A percentile compares a stretch with the other conserved stretches of the same genome.
Evolutionary conservation across 2,888 invertebrate species (phyloP).

Genomic region (Acanthosoma haemorrhoidale): DNA sequence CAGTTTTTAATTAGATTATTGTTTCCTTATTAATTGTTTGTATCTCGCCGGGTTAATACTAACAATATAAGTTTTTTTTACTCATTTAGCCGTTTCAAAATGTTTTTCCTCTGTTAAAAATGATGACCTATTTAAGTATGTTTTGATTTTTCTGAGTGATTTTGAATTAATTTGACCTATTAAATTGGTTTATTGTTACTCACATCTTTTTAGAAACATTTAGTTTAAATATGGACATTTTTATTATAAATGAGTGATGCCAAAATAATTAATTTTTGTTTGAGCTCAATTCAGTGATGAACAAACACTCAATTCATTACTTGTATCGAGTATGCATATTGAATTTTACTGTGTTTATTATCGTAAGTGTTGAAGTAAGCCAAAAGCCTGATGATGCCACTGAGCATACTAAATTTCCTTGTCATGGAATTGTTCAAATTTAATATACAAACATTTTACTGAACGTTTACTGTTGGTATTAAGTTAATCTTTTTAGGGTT

Average conservation of each 20-base stretch:
- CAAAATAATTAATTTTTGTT: not conserved
- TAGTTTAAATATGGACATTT: not conserved
- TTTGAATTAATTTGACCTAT: not conserved
- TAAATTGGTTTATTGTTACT: not conserved
- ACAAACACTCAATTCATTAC: too few species aligned
- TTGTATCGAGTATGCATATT: too few species aligned
- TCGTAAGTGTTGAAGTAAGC: too few species aligned
- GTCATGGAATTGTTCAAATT: too few species aligned
- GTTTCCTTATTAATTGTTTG: not conserved
- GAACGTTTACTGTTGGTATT: too few species aligned
- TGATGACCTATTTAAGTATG: slow-evolving; percentile 25
- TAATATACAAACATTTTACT: too few species aligned
- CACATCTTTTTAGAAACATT: not conserved
- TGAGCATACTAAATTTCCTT: too few species aligned
- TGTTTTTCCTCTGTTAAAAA: not conserved
- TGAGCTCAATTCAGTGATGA: too few species aligned
- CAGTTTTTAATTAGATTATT: not conserved
- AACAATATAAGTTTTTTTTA: not conserved
- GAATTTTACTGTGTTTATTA: too few species aligned
- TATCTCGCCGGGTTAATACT: not conserved
- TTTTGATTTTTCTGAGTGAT: not conserved
- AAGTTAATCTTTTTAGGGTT: too few species aligned
- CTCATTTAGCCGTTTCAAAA: not conserved
- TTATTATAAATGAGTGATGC: too few species aligned
- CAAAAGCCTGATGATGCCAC: too few species aligned